A percentile compares a stretch with the other conserved stretches of the same genome.
Evolutionary conservation across 2,113 vertebrate genomes (phyloP).

Genomic region (Chaetorhynchus papuensis): DNA sequence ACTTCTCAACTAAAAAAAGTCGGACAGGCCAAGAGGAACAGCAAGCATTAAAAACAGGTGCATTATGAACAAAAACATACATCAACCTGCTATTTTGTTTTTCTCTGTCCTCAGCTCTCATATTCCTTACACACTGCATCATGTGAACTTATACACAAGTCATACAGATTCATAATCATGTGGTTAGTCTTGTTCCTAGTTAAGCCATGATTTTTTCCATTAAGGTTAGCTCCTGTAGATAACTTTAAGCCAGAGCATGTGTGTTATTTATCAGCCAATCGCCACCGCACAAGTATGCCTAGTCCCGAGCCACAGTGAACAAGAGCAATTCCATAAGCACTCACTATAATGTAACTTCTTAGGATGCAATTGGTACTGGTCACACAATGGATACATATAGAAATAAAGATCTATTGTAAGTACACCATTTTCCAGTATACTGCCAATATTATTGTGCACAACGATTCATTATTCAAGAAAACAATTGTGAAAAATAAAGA

Average conservation of each 20-base stretch:
- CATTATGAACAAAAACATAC: background rate
- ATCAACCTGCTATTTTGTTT: background rate
- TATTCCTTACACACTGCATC: background rate
- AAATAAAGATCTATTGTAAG: conserved; percentile 35
- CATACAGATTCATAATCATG: background rate
- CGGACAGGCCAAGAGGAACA: background rate
- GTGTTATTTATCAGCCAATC: background rate
- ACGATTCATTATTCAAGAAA: conserved; percentile 39
- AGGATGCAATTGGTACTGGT: background rate
- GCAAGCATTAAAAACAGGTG: background rate
- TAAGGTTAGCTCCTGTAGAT: background rate
- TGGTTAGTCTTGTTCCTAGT: background rate
- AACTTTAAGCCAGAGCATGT: background rate
- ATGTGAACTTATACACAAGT: background rate
- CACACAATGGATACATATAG: conserved; percentile 40
- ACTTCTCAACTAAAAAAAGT: background rate
- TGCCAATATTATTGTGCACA: conserved; percentile 27
- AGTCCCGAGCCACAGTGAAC: background rate
- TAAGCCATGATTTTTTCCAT: background rate
- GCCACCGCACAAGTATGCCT: background rate
- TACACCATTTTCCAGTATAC: background rate
- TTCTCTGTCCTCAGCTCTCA: background rate
- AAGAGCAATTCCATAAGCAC: background rate
- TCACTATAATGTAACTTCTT: background rate
- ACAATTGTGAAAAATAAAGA: conserved; percentile 52